Conservation (phyloP, 2,888 invertebrate species). For the Stenchaetothrips biformis region DNA sequence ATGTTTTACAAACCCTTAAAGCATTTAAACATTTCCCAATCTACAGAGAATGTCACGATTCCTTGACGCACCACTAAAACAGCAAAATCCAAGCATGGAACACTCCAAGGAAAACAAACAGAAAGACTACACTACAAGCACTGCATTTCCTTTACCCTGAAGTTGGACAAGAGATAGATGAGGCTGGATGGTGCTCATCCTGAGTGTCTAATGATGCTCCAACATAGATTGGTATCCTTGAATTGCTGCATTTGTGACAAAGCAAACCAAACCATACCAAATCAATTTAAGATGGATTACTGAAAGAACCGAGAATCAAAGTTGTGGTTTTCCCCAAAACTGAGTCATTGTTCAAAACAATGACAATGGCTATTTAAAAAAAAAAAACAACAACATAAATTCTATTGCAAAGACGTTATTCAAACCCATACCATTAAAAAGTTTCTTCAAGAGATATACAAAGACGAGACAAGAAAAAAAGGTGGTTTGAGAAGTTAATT, state of each 20-base stretch:
- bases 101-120: conserved; percentile 37
- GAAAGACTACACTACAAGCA: conserved; percentile 30
- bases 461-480: conserved; percentile 27
- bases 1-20: neutral
- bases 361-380: no score
- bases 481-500: neutral
- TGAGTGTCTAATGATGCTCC: conserved; percentile 57
- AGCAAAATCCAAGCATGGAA: conserved; percentile 29
- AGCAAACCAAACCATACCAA: conserved; percentile 49
- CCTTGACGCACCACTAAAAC: conserved; percentile 31
- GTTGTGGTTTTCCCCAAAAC: conserved; percentile 41
- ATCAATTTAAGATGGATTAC: conserved; percentile 43
- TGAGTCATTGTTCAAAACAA: neutral
- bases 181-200: conserved; percentile 46
- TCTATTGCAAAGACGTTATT: no score
- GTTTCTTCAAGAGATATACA: conserved; percentile 24
- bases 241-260: conserved; percentile 57
- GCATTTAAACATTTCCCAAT: conserved; percentile 33
- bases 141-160: conserved; percentile 36
- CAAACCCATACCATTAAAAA: neutral
- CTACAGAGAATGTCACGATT: conserved; percentile 1
- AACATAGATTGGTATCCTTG: conserved; percentile 68
- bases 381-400: no score
- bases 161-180: conserved; percentile 27
- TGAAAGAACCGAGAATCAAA: conserved; percentile 53